Percentiles rank a stretch among this genome's conserved stretches.
These are phyloP conservation scores for Zaprionus davidi DNA, from an alignment of 1,140 invertebrate species.

Conservation along the genomic window DNA sequence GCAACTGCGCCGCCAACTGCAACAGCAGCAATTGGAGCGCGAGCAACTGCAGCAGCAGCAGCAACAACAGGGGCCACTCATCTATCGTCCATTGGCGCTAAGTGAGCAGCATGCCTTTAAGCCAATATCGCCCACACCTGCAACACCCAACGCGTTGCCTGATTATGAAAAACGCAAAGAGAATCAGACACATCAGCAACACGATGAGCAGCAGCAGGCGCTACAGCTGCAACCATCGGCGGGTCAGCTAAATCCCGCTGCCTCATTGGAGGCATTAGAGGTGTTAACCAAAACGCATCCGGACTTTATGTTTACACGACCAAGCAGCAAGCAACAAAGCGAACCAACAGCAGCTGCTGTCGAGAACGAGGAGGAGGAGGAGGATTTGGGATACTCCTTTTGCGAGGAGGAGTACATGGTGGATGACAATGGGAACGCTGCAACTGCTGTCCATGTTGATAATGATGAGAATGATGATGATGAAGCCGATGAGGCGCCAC, in stretches of 20 bases:
- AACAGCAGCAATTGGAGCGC: constrained; percentile 52
- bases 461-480: constrained; percentile 24
- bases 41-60: constrained; percentile 35
- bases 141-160: constrained; percentile 18
- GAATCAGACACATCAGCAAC: constrained; percentile 18
- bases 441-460: constrained; percentile 5
- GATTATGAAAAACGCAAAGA: constrained; percentile 44
- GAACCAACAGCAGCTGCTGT: constrained; percentile 20
- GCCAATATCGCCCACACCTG: constrained; percentile 71
- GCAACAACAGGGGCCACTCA: constrained; percentile 42
- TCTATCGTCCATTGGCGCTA: constrained; percentile 60
- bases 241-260: constrained; percentile 65
- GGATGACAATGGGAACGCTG: constrained; percentile 20
- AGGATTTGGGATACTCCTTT: constrained; percentile 76
- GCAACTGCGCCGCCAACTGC: constrained; percentile 62
- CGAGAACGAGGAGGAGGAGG: constrained; percentile 62
- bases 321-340: constrained; percentile 36
- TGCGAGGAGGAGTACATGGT: constrained; percentile 69
- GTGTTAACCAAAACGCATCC: constrained; percentile 73
- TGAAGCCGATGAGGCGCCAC: neutral
- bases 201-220: constrained; percentile 8
- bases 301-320: constrained; percentile 59
- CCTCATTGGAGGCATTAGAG: constrained; percentile 74
- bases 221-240: constrained; percentile 27
- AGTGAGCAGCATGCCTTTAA: constrained; percentile 77